Evolutionary conservation across 2,888 invertebrate genomes (phyloP).

Genomic region (Bruchidius siliquastri): DNA sequence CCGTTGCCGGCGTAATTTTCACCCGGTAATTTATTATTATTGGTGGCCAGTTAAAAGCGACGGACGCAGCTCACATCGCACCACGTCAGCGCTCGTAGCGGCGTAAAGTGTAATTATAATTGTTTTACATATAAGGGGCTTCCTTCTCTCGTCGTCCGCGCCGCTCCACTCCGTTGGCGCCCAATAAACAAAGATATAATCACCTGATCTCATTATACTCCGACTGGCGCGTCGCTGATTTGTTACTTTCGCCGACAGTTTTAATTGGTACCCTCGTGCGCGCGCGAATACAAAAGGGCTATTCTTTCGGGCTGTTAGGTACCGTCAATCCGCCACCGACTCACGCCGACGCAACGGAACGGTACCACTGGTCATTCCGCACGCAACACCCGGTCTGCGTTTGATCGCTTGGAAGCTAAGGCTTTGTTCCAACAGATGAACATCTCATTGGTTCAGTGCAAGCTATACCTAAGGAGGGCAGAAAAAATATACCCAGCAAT

Average conservation of each 20-base stretch:
- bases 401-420: too few species aligned
- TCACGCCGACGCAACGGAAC: not conserved
- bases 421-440: too few species aligned
- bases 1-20: not conserved
- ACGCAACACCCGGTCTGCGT: not conserved
- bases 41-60: not conserved
- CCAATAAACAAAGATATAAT: conserved; percentile 19
- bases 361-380: not conserved
- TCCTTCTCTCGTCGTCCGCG: not conserved
- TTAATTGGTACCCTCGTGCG: conserved; percentile 14
- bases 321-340: not conserved
- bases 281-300: not conserved
- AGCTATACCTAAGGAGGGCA: too few species aligned
- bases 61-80: not conserved
- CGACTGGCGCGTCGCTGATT: conserved; percentile 11
- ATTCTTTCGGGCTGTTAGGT: not conserved
- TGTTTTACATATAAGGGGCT: conserved; percentile 16
- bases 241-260: conserved; percentile 16
- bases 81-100: not conserved
- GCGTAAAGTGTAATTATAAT: conserved; percentile 10
- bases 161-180: conserved; percentile 9
- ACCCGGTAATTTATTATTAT: not conserved
- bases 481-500: too few species aligned
- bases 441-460: too few species aligned
- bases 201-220: conserved; percentile 13